A percentile compares a stretch with the other conserved stretches of the same genome.
phyloP scores from a whole-genome alignment of 2,888 invertebrate genomes.

The Tetranychus truncatus region DNA sequence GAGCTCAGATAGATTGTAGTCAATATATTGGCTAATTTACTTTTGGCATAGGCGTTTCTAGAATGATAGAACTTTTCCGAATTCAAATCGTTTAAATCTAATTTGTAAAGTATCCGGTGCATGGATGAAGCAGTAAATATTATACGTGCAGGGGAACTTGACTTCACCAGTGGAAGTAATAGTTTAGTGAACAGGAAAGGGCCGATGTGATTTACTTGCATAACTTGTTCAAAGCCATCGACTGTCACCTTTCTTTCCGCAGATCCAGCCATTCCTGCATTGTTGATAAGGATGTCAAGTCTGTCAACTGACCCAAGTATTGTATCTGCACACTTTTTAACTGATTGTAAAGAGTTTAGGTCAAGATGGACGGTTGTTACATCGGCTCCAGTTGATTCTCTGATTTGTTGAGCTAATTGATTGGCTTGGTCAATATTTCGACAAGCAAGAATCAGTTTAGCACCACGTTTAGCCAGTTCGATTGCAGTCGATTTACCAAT shows the following conservation, averaged over 20 bases:
- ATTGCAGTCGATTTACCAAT: slow-evolving; percentile 28
- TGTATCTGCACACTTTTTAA: slow-evolving; percentile 59
- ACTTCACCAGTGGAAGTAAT: slow-evolving; percentile 33
- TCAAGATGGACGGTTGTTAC: slow-evolving; percentile 27
- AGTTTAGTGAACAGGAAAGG: slow-evolving; percentile 80
- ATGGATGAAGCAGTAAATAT: background rate
- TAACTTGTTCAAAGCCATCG: slow-evolving; percentile 66
- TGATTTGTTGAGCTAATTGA: background rate
- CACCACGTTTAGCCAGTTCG: slow-evolving; percentile 34
- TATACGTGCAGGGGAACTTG: background rate
- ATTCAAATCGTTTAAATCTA: background rate
- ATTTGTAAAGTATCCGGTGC: background rate
- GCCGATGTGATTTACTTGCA: slow-evolving; percentile 82
- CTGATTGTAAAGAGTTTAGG: slow-evolving; percentile 35
- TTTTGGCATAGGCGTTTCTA: background rate
- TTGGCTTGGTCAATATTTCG: slow-evolving; percentile 45
- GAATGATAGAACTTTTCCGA: background rate
- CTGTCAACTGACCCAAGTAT: slow-evolving; percentile 51
- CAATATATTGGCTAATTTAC: slow-evolving; percentile 8
- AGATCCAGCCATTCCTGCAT: slow-evolving; percentile 62
- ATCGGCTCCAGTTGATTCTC: background rate
- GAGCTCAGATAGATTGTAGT: background rate
- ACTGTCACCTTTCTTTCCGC: slow-evolving; percentile 43
- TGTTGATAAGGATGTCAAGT: slow-evolving; percentile 65
- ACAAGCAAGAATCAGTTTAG: slow-evolving; percentile 66